Evolutionary conservation across 2,113 vertebrate species (phyloP).

Genomic region (human (Homo sapiens)): GRCh38 chr13:85449501-85450000

Average conservation of each 20-base stretch:
- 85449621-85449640: not conserved
- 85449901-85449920: not conserved
- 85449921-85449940: not conserved
- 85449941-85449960: not conserved
- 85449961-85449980: not conserved
- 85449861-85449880: not conserved
- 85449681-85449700: not conserved
- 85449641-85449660: not conserved
- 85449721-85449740: not conserved
- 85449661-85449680: not conserved
- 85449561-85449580: not conserved
- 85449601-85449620: not conserved
- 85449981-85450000: too few species aligned
- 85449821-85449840: not conserved
- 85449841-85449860: not conserved
- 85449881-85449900: not conserved
- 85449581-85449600: not conserved
- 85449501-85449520: not conserved
- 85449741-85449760: not conserved
- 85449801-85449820: not conserved
- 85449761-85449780: not conserved
- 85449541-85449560: not conserved
- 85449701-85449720: not conserved
- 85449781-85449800: not conserved
- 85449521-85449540: not conserved